A percentile compares a stretch with the other conserved stretches of the same genome.
Conservation (phyloP, 2,113 vertebrate species). For the Halichoeres trimaculatus region DNA sequence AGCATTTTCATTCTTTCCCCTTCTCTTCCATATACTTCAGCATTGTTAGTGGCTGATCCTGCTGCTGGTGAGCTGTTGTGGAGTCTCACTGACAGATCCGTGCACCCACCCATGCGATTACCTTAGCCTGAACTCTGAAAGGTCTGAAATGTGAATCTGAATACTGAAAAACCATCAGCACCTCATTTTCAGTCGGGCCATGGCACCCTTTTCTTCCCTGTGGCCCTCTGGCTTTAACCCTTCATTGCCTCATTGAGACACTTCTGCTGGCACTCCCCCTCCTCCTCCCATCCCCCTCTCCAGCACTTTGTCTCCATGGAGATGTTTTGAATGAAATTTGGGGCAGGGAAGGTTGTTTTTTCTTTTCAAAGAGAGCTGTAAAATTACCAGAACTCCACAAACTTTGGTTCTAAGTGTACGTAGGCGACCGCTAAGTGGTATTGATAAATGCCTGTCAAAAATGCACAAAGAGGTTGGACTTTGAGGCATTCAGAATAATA, state of each 20-base stretch:
- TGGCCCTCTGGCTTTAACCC: slow-evolving; percentile 54
- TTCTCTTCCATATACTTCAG: slow-evolving; percentile 23
- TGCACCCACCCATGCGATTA: slow-evolving; percentile 24
- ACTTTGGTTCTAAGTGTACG: slow-evolving; percentile 7
- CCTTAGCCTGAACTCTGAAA: slow-evolving; percentile 42
- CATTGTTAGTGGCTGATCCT: slow-evolving; percentile 20
- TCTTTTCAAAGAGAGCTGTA: slow-evolving; percentile 30
- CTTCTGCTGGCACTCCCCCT: slow-evolving; percentile 29
- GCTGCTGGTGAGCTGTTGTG: slow-evolving; percentile 36
- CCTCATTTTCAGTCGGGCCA: slow-evolving; percentile 60
- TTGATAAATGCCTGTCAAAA: slow-evolving; percentile 42
- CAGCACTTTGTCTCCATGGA: slow-evolving; percentile 73
- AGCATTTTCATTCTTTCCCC: slow-evolving; percentile 1
- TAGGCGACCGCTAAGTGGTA: slow-evolving; percentile 22
- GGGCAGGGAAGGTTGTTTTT: slow-evolving; percentile 24
- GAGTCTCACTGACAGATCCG: slow-evolving; percentile 45
- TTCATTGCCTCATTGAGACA: slow-evolving; percentile 58
- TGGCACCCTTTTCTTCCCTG: slow-evolving; percentile 51
- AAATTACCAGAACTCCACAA: slow-evolving; percentile 39
- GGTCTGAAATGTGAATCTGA: slow-evolving; percentile 59
- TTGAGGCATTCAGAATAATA: slow-evolving; percentile 34
- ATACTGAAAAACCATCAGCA: slow-evolving; percentile 30
- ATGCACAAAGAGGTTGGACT: neutral
- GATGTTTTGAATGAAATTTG: slow-evolving; percentile 67
- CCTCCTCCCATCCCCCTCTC: slow-evolving; percentile 46